Base-by-base conservation (phyloP, 2,797 vertebrate genomes). In the Mormyrops boulengeri region DNA sequence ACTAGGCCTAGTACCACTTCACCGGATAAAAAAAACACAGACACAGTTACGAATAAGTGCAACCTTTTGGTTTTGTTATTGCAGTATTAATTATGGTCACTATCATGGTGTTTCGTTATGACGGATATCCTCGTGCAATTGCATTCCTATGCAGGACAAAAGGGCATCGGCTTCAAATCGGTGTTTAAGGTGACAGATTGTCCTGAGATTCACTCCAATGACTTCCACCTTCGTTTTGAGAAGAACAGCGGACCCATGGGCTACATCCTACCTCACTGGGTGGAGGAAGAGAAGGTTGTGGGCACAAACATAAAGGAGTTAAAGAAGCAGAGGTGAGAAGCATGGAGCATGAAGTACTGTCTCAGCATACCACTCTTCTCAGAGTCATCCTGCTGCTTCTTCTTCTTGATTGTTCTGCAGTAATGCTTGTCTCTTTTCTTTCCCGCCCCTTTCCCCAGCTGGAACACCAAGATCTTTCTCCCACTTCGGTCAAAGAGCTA, bases 181-280 rank as follows among this genome's bases (percentile, higher is more conserved):
- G 96, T 97, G 87, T 97, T 97, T 89, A 97, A 96, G 93, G 95
- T 97, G 90, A 96, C 96, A 1, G 95, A 97, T 93, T 93, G 94
- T 88, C 96, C 96, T 1, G 96, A 96, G 94, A 96, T 97, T 91
- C 96, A 96, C 92, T 97, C 96, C 92, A 97, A 95, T 2, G 95
- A 93, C 77, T 97, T 96, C 93, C 96, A 97, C 92, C 88, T 97
- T 90, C 87, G 85, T 91, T 97, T 97, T 1, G 94, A 97, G 92
- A 96, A 95, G 94, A 94, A 90, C 89, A 95, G 95, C 0, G 94
- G 95, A 69, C 95, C 96, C 80, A 96, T 96, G 95, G 96, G 96
- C 91, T 97, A 97, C 94, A 97, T 97, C 93, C 94, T 97, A 41
- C 96, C 96, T 12, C 96, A 97, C 93, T 97, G 96, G 96, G 91